Base-by-base conservation (phyloP, 2,797 vertebrate genomes). In the Peromyscus nudipes region DNA sequence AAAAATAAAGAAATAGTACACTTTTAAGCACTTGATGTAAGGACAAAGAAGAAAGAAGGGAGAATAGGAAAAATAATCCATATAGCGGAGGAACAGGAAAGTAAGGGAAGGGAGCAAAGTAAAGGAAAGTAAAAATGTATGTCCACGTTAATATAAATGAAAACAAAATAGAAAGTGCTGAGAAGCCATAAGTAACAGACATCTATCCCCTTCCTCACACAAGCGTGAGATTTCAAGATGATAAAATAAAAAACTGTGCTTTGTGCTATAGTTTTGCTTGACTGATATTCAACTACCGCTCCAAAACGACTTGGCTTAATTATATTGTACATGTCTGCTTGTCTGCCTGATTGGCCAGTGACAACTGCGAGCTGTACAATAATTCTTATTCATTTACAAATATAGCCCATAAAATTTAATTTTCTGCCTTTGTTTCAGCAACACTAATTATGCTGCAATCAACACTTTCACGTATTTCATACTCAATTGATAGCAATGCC, bases 341-440 rank as follows among this genome's bases (percentile, higher is more conserved):
- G 14, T 96, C 95, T 96, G 77, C 43, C 92, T 94, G 91, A 93
- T 95, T 69, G 69, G 25, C 52, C 40, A 94, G 37, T 62, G 64
- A 85, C 29, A 62, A 76, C 85, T 97, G 86, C 52, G 73, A 93
- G 67, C 88, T 92, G 85, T 86, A 87, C 92, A 95, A 95, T 81
- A 86, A 89, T 46, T 89, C 46, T 75, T 57, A 90, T 90, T 96
- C 93, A 90, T 79, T 95, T 73, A 94, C 65, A 95, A 89, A 94
- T 84, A 82, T 11, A 93, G 31, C 55, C 80, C 40, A 43, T 80
- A 92, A 93, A 88, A 94, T 77, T 95, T 92, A 67, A 55, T 89
- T 92, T 92, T 86, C 92, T 96, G 71, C 62, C 60, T 93, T 96
- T 97, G 95, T 97, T 96, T 96, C 34, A 81, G 43, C 71, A 97